These are phyloP conservation scores for Sepiola atlantica DNA, from an alignment of 2,888 invertebrate genomes.

Conservation along the genomic window DNA sequence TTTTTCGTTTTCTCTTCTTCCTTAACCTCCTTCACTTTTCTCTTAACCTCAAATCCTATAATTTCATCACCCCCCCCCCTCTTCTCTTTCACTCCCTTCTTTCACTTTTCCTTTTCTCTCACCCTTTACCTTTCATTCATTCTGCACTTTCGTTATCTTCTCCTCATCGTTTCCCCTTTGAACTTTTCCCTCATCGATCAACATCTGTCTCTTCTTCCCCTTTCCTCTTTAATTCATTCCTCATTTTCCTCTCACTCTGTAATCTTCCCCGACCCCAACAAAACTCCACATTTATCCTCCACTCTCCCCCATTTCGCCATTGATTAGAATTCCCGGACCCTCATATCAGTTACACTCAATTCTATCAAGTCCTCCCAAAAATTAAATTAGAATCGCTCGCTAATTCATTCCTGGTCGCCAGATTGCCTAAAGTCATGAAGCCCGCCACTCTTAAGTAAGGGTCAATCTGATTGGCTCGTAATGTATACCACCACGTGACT, in stretches of 20 bases:
- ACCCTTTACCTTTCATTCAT: background rate
- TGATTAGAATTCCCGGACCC: background rate
- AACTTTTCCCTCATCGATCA: background rate
- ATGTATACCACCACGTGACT: background rate
- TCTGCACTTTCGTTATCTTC: too few species aligned
- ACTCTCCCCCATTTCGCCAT: background rate
- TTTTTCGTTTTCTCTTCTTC: background rate
- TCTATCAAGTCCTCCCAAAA: background rate
- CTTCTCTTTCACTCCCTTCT: background rate
- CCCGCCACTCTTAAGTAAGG: background rate
- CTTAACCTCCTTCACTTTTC: background rate
- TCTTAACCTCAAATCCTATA: background rate
- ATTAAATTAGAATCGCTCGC: background rate
- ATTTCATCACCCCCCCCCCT: too few species aligned
- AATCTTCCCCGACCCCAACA: too few species aligned
- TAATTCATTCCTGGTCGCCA: background rate
- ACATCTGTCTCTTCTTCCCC: background rate
- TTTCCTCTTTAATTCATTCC: background rate
- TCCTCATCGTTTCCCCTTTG: background rate
- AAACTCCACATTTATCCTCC: background rate
- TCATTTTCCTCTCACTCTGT: background rate
- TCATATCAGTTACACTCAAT: background rate
- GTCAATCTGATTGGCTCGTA: background rate
- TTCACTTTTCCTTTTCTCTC: background rate
- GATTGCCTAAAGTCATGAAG: background rate